phyloP scores from a whole-genome alignment of 2,888 invertebrate genomes.

The Orthosia gracilis region DNA sequence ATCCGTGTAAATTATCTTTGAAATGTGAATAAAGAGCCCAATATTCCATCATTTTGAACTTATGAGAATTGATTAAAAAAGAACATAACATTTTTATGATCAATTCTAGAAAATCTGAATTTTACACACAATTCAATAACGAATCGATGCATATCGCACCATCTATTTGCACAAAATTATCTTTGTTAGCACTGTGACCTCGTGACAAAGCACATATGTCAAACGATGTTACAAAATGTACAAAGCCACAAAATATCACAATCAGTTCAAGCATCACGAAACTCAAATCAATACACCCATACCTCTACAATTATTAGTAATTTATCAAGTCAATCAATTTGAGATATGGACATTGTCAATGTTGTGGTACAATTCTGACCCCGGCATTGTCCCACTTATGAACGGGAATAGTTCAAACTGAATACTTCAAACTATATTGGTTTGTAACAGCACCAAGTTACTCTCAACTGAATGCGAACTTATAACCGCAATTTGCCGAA shows the following conservation, averaged over 20 bases:
- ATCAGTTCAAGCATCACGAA: constrained; percentile 8
- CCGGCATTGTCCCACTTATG: constrained; percentile 50
- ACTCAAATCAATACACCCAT: constrained; percentile 28
- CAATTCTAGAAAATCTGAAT: too few species aligned
- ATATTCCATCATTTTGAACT: too few species aligned
- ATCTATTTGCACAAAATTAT: too few species aligned
- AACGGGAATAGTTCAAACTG: constrained; percentile 33
- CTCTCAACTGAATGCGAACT: constrained; percentile 35
- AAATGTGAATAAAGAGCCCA: too few species aligned
- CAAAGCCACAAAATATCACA: neutral
- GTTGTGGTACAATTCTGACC: constrained; percentile 37
- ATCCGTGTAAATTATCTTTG: too few species aligned
- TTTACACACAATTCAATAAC: too few species aligned
- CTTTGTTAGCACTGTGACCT: too few species aligned
- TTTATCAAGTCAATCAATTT: constrained; percentile 31
- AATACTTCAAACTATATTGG: constrained; percentile 32
- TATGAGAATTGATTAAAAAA: too few species aligned
- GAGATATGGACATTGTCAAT: constrained; percentile 37
- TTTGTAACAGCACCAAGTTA: constrained; percentile 34
- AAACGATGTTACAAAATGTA: neutral
- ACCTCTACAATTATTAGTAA: constrained; percentile 24
- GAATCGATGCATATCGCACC: too few species aligned
- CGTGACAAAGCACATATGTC: too few species aligned
- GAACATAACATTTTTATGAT: too few species aligned
- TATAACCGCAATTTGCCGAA: constrained; percentile 36